A percentile compares a stretch with the other conserved stretches of the same genome.
Conservation (phyloP, 1,140 invertebrate genomes). For the Trichoplusia ni region DNA sequence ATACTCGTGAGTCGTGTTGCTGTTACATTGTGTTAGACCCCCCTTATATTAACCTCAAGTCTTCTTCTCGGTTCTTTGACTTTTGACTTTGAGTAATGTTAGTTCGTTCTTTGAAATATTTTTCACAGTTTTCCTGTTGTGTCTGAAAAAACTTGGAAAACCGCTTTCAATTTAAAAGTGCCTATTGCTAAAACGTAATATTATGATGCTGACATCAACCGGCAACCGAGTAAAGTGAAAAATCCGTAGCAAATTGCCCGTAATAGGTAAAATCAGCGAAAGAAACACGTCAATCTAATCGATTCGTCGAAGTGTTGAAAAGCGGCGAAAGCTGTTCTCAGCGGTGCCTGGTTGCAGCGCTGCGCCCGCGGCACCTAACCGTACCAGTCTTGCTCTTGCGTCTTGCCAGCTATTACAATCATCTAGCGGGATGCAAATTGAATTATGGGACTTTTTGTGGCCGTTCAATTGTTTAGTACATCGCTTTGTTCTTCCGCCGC, state of each 20-base stretch:
- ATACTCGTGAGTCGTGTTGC: neutral
- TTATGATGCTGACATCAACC: too few species aligned
- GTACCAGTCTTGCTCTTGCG: too few species aligned
- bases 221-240: conserved; percentile 1
- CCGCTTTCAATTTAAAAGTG: too few species aligned
- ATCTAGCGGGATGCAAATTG: conserved; percentile 79
- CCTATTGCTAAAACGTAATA: too few species aligned
- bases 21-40: neutral
- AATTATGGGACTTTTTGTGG: conserved; percentile 79
- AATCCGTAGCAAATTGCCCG: conserved; percentile 18
- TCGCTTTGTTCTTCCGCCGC: conserved; percentile 75
- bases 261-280: conserved; percentile 30
- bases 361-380: conserved; percentile 58
- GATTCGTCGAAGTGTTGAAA: conserved; percentile 77
- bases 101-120: too few species aligned
- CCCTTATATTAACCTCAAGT: too few species aligned
- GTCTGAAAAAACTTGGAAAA: too few species aligned
- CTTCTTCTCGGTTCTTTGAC: too few species aligned
- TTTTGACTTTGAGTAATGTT: too few species aligned
- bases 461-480: conserved; percentile 70
- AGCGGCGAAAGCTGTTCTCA: conserved; percentile 75
- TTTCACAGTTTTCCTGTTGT: too few species aligned
- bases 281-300: conserved; percentile 56
- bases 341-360: conserved; percentile 29
- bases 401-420: conserved; percentile 63